A percentile compares a stretch with the other conserved stretches of the same genome.
Evolutionary conservation across 2,797 vertebrate species (phyloP).

Genomic region (Peromyscus nudipes): DNA sequence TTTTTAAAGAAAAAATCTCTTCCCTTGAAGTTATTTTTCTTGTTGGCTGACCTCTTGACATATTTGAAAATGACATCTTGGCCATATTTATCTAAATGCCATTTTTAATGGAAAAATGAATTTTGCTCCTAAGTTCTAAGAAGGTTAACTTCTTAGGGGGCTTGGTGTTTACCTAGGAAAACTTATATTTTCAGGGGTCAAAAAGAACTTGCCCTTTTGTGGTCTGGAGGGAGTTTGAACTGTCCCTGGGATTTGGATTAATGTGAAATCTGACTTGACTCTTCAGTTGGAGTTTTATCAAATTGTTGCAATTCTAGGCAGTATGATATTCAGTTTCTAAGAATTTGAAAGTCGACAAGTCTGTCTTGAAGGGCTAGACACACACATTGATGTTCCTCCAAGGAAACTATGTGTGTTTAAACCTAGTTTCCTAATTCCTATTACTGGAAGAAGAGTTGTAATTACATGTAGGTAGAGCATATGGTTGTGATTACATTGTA

Average conservation of each 20-base stretch:
- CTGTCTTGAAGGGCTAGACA: background rate
- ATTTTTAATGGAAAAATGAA: slow-evolving; percentile 26
- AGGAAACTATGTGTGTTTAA: background rate
- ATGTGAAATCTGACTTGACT: background rate
- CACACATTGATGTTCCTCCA: background rate
- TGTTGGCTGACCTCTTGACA: background rate
- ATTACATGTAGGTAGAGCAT: background rate
- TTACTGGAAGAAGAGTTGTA: background rate
- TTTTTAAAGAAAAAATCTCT: background rate
- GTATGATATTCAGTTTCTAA: slow-evolving; percentile 15
- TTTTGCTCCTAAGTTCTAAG: background rate
- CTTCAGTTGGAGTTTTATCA: background rate
- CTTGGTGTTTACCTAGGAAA: background rate
- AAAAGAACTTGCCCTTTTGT: background rate
- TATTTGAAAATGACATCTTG: background rate
- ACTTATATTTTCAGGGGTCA: background rate
- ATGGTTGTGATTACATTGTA: background rate
- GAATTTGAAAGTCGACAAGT: slow-evolving; percentile 17
- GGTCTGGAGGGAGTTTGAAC: background rate
- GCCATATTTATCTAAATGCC: background rate
- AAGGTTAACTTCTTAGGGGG: background rate
- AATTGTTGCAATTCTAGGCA: background rate
- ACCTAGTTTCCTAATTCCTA: background rate
- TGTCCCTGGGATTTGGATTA: background rate
- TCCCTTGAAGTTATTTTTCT: background rate